Evolutionary conservation across 2,113 vertebrate species (phyloP).

Genomic region (Stegastes partitus): DNA sequence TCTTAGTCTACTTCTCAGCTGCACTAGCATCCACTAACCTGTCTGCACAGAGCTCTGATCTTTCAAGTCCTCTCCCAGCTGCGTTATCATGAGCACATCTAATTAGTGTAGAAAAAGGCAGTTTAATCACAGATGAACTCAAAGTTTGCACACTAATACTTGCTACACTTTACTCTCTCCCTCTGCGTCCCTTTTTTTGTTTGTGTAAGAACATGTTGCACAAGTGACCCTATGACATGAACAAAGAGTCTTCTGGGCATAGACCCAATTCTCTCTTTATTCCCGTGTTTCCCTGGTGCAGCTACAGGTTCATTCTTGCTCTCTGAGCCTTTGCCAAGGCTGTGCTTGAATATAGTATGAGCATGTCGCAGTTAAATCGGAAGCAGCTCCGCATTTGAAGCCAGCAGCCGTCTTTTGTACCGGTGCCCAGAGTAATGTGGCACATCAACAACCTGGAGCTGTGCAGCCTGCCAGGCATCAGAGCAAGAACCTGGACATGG

Average conservation of each 20-base stretch:
- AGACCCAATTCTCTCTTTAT: slow-evolving; percentile 44
- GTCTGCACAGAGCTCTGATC: background rate
- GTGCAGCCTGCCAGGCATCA: slow-evolving; percentile 29
- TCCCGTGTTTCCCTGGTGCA: background rate
- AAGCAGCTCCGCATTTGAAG: slow-evolving; percentile 40
- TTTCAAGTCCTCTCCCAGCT: slow-evolving; percentile 52
- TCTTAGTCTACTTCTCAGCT: slow-evolving; percentile 29
- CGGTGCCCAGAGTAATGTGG: slow-evolving; percentile 30
- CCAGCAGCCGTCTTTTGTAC: slow-evolving; percentile 31
- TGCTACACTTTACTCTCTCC: background rate
- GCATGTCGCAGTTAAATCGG: slow-evolving; percentile 28
- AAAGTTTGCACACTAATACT: slow-evolving; percentile 34
- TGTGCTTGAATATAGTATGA: slow-evolving; percentile 8
- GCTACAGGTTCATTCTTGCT: slow-evolving; percentile 48
- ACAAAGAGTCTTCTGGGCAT: slow-evolving; percentile 57
- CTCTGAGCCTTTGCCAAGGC: slow-evolving; percentile 43
- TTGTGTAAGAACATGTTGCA: slow-evolving; percentile 19
- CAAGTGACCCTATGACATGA: slow-evolving; percentile 56
- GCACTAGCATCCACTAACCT: slow-evolving; percentile 24
- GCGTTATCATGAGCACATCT: slow-evolving; percentile 39
- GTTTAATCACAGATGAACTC: slow-evolving; percentile 60
- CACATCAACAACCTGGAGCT: slow-evolving; percentile 42
- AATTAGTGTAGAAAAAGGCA: slow-evolving; percentile 65
- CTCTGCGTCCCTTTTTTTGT: slow-evolving; percentile 1
- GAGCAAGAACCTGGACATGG: slow-evolving; percentile 26